These are phyloP conservation scores for Drosophila nigritarsus DNA, from an alignment of 2,888 invertebrate species.

Conservation along the genomic window DNA sequence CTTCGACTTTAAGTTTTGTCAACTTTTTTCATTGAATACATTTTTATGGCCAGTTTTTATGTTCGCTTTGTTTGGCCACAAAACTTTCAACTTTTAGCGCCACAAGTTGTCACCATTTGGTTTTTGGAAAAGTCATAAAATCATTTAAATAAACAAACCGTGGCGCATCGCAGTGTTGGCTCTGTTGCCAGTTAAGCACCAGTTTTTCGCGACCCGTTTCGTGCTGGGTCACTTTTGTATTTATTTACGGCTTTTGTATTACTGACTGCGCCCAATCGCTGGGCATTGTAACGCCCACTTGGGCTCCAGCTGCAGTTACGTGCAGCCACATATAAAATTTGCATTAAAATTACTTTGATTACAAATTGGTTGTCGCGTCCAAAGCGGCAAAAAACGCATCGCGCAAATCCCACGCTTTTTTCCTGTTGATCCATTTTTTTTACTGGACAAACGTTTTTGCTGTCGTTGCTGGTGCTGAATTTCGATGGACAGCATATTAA, in stretches of 20 bases:
- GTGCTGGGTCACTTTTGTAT: constrained; percentile 42
- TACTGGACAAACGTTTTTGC: constrained; percentile 11
- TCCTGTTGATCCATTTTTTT: neutral
- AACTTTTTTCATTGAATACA: constrained; percentile 14
- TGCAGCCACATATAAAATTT: constrained; percentile 75
- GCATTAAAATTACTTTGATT: constrained; percentile 82
- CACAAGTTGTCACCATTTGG: constrained; percentile 79
- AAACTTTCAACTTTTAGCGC: constrained; percentile 77
- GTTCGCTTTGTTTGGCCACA: constrained; percentile 65
- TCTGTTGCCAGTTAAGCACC: constrained; percentile 45
- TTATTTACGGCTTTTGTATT: constrained; percentile 66
- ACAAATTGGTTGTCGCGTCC: constrained; percentile 73
- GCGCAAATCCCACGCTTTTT: constrained; percentile 48
- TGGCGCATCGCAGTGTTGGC: constrained; percentile 7
- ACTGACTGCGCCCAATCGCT: constrained; percentile 25
- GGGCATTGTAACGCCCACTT: constrained; percentile 19
- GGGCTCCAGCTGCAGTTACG: constrained; percentile 46
- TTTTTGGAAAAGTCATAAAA: constrained; percentile 75
- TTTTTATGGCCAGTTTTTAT: constrained; percentile 45
- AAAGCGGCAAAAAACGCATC: constrained; percentile 29
- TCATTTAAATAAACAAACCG: constrained; percentile 74
- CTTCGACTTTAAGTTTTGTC: neutral
- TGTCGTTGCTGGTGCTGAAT: constrained; percentile 18
- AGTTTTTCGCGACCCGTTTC: constrained; percentile 44
- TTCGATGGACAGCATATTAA: constrained; percentile 44